phyloP scores from a whole-genome alignment of 2,888 invertebrate genomes.

The Carabus problematicus region DNA sequence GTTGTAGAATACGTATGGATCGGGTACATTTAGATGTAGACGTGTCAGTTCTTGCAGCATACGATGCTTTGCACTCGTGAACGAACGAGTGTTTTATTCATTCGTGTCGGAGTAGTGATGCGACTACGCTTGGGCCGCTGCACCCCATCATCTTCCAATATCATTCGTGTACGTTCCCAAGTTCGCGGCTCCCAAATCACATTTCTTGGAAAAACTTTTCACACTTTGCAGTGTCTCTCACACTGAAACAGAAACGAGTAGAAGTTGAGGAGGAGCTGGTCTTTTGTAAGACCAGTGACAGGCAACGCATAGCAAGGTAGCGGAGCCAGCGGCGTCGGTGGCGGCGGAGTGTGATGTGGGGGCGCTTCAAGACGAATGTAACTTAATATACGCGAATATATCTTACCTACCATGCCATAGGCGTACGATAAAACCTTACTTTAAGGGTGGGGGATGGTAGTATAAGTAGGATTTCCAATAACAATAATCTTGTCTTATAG shows the following conservation, averaged over 20 bases:
- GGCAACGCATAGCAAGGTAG: no score
- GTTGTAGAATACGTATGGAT: background rate
- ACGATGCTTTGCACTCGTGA: constrained; percentile 22
- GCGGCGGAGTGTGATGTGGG: background rate
- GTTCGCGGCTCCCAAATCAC: constrained; percentile 41
- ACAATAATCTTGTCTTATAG: no score
- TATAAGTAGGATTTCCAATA: no score
- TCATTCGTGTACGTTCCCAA: constrained; percentile 27
- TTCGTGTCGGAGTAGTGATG: constrained; percentile 12
- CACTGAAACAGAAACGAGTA: constrained; percentile 35
- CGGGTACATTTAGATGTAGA: constrained; percentile 5
- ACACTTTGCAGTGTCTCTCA: constrained; percentile 40
- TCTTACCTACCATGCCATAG: constrained; percentile 26
- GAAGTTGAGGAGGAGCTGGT: constrained; percentile 17
- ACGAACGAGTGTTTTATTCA: constrained; percentile 37
- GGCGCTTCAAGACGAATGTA: constrained; percentile 32
- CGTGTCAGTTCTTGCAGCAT: constrained; percentile 21
- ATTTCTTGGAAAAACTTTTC: constrained; percentile 42
- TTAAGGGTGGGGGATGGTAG: no score
- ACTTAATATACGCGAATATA: constrained; percentile 38
- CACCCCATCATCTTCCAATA: constrained; percentile 32
- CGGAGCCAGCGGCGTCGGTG: background rate
- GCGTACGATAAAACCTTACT: constrained; percentile 8
- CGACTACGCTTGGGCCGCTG: constrained; percentile 7
- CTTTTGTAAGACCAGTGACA: constrained; percentile 7